These are phyloP conservation scores for Parasteatoda lunata DNA, from an alignment of 2,888 invertebrate genomes.

Conservation along the genomic window DNA sequence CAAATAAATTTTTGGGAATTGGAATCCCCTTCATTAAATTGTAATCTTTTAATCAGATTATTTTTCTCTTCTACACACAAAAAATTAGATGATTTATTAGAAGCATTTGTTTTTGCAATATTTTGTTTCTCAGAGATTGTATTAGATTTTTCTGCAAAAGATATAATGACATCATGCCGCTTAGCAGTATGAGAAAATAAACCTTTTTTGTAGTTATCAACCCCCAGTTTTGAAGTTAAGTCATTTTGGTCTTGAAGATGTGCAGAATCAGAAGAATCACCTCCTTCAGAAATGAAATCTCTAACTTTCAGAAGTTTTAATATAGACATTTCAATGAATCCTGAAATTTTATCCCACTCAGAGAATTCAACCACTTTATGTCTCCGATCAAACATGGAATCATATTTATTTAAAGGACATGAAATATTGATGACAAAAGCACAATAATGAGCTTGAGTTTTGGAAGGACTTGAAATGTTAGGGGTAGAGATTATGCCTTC, in stretches of 20 bases:
- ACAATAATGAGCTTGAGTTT: conserved; percentile 26
- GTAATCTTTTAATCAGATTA: too few relatives aligned
- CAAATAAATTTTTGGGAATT: conserved; percentile 6
- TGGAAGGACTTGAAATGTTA: conserved; percentile 30
- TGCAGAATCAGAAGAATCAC: not conserved
- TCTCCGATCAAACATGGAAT: conserved; percentile 76
- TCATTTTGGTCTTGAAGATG: conserved; percentile 3
- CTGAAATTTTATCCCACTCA: conserved; percentile 76
- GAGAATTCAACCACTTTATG: conserved; percentile 78
- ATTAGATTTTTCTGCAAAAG: not conserved
- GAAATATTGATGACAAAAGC: conserved; percentile 78
- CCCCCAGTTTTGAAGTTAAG: conserved; percentile 16
- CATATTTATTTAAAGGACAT: conserved; percentile 77
- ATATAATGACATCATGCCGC: not conserved
- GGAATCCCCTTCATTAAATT: not conserved
- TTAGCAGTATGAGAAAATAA: conserved; percentile 57
- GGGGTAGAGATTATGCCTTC: not conserved
- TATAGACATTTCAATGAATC: conserved; percentile 75
- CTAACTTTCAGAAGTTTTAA: conserved; percentile 29
- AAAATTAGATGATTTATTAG: too few relatives aligned
- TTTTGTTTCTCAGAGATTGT: too few relatives aligned
- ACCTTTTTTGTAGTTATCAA: conserved; percentile 40
- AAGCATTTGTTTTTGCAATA: too few relatives aligned
- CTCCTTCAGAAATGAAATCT: not conserved
- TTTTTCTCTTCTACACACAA: too few relatives aligned